Evolutionary conservation across 2,113 vertebrate species (phyloP).

Genomic region (Grammomys surdaster): DNA sequence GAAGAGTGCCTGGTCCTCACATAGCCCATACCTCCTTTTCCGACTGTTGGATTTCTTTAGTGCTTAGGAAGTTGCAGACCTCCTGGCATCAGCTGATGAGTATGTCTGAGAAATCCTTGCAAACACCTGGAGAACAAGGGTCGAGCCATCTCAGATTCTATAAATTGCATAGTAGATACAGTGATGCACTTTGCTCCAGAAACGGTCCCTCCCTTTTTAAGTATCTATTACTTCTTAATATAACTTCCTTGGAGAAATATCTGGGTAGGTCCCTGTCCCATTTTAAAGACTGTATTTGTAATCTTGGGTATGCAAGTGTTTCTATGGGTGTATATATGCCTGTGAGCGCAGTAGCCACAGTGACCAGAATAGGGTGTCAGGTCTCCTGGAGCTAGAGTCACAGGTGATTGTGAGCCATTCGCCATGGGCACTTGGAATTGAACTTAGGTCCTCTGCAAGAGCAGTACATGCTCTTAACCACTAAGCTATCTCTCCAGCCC

Average conservation of each 20-base stretch:
- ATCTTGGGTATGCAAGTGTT: neutral
- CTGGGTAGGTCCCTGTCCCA: neutral
- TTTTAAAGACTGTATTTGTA: neutral
- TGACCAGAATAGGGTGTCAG: neutral
- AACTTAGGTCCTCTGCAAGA: neutral
- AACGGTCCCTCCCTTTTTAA: neutral
- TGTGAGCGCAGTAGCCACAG: neutral
- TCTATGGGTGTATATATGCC: neutral
- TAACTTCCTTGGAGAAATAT: neutral
- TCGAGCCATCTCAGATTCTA: neutral
- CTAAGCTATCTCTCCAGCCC: too few species aligned
- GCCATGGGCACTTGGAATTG: neutral
- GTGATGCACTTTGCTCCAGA: neutral
- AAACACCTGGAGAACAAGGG: neutral
- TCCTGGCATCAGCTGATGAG: too few species aligned
- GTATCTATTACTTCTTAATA: too few species aligned
- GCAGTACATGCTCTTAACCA: neutral
- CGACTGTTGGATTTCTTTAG: accelerated
- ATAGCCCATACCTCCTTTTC: neutral
- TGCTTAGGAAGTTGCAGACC: neutral
- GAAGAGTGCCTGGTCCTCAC: neutral
- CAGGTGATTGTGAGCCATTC: neutral
- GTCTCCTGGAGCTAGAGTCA: neutral
- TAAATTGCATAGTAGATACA: neutral
- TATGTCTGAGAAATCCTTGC: neutral